phyloP scores from a whole-genome alignment of 2,888 invertebrate genomes.

The Mylabris sibirica region DNA sequence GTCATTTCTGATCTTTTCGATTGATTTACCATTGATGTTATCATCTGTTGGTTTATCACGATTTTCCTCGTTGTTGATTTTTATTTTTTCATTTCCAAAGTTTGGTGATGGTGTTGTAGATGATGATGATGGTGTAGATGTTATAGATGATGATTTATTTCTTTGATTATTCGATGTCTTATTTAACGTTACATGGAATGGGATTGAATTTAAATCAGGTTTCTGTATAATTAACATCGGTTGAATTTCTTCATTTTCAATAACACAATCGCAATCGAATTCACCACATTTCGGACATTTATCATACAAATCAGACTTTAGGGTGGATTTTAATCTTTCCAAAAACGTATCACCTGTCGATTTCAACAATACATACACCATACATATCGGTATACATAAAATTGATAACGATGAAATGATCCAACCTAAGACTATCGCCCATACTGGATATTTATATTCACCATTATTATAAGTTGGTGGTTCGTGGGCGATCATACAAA shows the following conservation, averaged over 20 bases:
- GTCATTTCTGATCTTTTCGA: not conserved
- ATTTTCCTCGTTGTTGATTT: not conserved
- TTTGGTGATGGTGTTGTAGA: slow-evolving; percentile 20
- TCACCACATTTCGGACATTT: slow-evolving; percentile 75
- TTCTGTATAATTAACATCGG: slow-evolving; percentile 51
- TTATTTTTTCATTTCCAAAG: slow-evolving; percentile 15
- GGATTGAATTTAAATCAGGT: slow-evolving; percentile 28
- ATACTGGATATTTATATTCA: slow-evolving; percentile 78
- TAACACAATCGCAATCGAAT: slow-evolving; percentile 75
- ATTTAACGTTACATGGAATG: slow-evolving; percentile 28
- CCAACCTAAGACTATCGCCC: slow-evolving; percentile 91
- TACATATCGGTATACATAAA: slow-evolving; percentile 85
- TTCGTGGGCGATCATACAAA: slow-evolving; percentile 86
- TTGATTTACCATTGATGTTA: not conserved
- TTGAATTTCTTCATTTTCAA: slow-evolving; percentile 54
- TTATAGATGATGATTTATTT: not conserved
- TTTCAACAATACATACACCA: slow-evolving; percentile 73
- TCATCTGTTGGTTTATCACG: not conserved
- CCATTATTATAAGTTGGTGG: slow-evolving; percentile 86
- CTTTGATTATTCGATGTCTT: not conserved
- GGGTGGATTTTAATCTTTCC: slow-evolving; percentile 80
- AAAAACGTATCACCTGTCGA: slow-evolving; percentile 75
- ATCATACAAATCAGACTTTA: slow-evolving; percentile 79
- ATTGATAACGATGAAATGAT: slow-evolving; percentile 82
- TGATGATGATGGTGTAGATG: slow-evolving; percentile 15